Conservation (phyloP, 1,140 invertebrate genomes). For the Battus philenor region DNA sequence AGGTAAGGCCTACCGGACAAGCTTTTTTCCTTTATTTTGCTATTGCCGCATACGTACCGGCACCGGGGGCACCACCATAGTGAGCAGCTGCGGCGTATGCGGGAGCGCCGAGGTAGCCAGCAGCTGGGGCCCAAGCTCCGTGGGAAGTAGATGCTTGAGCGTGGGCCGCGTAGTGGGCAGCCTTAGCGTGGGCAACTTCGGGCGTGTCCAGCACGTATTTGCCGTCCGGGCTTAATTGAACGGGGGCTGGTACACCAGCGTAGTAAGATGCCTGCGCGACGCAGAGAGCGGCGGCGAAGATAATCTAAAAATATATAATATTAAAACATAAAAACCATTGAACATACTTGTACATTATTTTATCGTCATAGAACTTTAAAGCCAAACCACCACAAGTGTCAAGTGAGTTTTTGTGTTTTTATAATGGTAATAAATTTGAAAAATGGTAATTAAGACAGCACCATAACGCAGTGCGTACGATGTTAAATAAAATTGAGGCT, state of each 20-base stretch:
- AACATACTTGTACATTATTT: too few species aligned
- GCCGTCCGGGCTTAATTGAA: slow-evolving; percentile 67
- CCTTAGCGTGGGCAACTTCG: slow-evolving; percentile 69
- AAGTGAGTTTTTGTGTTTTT: too few species aligned
- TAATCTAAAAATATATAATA: slow-evolving; percentile 45
- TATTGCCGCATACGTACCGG: slow-evolving; percentile 57
- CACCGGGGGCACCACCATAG: slow-evolving; percentile 63
- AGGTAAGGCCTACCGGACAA: too few species aligned
- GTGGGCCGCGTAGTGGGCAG: slow-evolving; percentile 60
- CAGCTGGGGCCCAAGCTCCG: slow-evolving; percentile 56
- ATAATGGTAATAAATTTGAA: too few species aligned
- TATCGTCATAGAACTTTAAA: too few species aligned
- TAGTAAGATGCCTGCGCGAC: slow-evolving; percentile 65
- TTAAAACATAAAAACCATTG: too few species aligned
- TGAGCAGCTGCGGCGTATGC: slow-evolving; percentile 51
- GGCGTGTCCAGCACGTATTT: slow-evolving; percentile 66
- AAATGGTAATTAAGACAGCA: too few species aligned
- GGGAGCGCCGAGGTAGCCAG: slow-evolving; percentile 39
- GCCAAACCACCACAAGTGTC: too few species aligned
- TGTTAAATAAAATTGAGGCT: too few species aligned
- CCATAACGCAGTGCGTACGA: too few species aligned
- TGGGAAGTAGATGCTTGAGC: slow-evolving; percentile 53
- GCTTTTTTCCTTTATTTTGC: too few species aligned
- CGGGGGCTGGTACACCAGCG: slow-evolving; percentile 54
- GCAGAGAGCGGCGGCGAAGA: slow-evolving; percentile 59